phyloP scores from a whole-genome alignment of 2,797 vertebrate species.

The Catostomus latipinnis region DNA sequence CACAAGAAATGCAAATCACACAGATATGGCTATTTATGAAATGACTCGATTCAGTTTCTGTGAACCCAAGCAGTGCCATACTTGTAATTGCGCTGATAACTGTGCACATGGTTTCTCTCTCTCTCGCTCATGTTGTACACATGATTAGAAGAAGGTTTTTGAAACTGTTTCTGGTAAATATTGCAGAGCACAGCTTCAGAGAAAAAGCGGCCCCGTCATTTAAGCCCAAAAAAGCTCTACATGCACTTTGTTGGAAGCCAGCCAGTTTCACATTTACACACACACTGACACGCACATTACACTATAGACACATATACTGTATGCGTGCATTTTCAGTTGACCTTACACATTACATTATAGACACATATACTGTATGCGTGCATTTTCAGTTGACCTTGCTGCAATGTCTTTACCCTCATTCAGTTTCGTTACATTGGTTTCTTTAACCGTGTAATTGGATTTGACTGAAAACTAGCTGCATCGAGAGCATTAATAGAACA shows the following conservation, averaged over 20 bases:
- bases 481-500: neutral
- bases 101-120: constrained; percentile 6
- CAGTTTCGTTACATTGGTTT: neutral
- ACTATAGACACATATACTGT: constrained; percentile 16
- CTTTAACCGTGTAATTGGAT: neutral
- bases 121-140: constrained; percentile 21
- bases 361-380: neutral
- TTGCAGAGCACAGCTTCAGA: constrained; percentile 42
- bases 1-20: constrained; percentile 7
- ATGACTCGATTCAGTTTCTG: constrained; percentile 47
- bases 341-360: constrained; percentile 10
- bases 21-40: constrained; percentile 15
- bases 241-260: constrained; percentile 3
- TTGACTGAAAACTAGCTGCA: neutral
- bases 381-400: constrained; percentile 4
- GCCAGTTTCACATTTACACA: constrained; percentile 62
- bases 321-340: neutral
- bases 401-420: neutral
- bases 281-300: neutral
- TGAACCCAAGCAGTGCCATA: constrained; percentile 30
- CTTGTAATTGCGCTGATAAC: constrained; percentile 1
- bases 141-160: constrained; percentile 41
- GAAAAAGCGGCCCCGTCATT: constrained; percentile 56
- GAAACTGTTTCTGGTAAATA: constrained; percentile 60
- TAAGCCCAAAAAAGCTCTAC: constrained; percentile 45